phyloP scores from a whole-genome alignment of 2,888 invertebrate genomes.

The Ormyrus rosae region DNA sequence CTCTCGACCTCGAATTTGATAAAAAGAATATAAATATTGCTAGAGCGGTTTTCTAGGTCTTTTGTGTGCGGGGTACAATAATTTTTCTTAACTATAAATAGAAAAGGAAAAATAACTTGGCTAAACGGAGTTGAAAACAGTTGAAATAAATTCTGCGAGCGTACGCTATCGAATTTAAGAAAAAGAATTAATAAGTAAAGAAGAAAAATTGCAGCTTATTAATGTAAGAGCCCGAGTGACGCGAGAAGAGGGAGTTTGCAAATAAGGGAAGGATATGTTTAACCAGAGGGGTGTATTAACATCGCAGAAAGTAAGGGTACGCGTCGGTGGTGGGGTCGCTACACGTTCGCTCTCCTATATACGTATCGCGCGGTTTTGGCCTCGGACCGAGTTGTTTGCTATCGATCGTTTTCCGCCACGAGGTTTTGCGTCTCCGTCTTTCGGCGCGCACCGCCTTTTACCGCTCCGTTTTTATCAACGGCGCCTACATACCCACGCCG shows the following conservation, averaged over 20 bases:
- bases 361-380: conserved; percentile 23
- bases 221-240: conserved; percentile 5
- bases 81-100: too few species aligned
- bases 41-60: too few species aligned
- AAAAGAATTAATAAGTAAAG: too few species aligned
- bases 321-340: not conserved
- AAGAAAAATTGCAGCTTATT: not conserved
- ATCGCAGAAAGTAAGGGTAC: not conserved
- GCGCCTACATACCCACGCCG: not conserved
- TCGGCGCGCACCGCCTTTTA: not conserved
- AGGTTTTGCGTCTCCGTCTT: conserved; percentile 24
- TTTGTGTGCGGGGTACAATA: too few species aligned
- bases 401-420: conserved; percentile 43
- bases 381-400: conserved; percentile 45
- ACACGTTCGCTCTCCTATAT: not conserved
- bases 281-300: conserved; percentile 29
- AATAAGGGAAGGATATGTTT: conserved; percentile 28
- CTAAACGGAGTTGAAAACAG: too few species aligned
- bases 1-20: too few species aligned
- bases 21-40: too few species aligned
- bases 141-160: too few species aligned
- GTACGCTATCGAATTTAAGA: too few species aligned
- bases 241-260: conserved; percentile 24
- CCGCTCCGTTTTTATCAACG: not conserved
- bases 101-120: too few species aligned